Conservation (phyloP, 64 coral and sea anemone genomes). For the Dendronephthya gigantea region DNA sequence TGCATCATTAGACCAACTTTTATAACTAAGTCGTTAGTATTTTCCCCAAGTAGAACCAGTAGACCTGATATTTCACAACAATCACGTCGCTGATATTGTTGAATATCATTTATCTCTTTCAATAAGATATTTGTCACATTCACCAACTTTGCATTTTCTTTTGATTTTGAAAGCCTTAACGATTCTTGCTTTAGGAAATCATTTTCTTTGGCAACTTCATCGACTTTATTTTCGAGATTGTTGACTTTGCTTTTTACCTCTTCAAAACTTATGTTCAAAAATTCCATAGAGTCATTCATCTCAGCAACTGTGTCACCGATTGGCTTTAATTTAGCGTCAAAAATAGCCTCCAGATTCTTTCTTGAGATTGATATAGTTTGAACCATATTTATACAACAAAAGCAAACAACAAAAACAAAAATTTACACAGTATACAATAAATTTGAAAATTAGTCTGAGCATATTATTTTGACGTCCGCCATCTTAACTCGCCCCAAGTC, state of each 20-base stretch:
- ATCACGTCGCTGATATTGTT: conserved; percentile 25
- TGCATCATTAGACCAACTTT: neutral
- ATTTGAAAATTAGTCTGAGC: too few relatives aligned
- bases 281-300: neutral
- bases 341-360: too few relatives aligned
- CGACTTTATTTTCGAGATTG: neutral
- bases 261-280: conserved; percentile 3
- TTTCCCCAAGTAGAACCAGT: neutral
- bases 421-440: too few relatives aligned
- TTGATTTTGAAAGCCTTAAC: conserved; percentile 15
- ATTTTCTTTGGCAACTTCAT: neutral
- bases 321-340: neutral
- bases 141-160: neutral
- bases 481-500: too few relatives aligned
- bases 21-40: neutral
- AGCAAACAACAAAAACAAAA: too few relatives aligned
- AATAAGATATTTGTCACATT: too few relatives aligned
- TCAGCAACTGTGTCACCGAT: neutral
- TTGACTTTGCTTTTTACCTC: conserved; percentile 11
- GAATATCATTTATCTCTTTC: conserved; percentile 14
- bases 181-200: neutral
- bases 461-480: too few relatives aligned
- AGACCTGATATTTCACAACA: neutral
- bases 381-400: too few relatives aligned
- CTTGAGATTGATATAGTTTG: too few relatives aligned